A percentile compares a stretch with the other conserved stretches of the same genome.
Evolutionary conservation across 2,888 invertebrate genomes (phyloP).

Genomic region (Megaustenia siamemsis): DNA sequence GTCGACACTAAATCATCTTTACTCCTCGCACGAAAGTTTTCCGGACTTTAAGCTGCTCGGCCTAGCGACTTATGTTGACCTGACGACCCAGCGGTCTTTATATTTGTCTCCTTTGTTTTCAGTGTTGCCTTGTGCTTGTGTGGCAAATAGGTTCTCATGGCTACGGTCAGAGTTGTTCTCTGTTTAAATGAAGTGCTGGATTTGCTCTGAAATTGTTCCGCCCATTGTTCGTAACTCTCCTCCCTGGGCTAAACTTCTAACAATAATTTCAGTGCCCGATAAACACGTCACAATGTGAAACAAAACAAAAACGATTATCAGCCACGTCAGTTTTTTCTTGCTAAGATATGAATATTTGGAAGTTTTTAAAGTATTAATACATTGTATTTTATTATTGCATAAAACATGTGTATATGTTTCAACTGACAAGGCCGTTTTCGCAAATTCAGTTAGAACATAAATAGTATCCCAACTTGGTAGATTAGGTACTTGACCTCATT

Average conservation of each 20-base stretch:
- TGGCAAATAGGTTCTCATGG: background rate
- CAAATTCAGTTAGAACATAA: no score
- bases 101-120: slow-evolving; percentile 13
- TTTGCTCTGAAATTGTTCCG: slow-evolving; percentile 18
- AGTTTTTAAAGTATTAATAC: no score
- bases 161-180: background rate
- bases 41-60: background rate
- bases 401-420: no score
- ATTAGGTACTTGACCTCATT: no score
- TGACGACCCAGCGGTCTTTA: background rate
- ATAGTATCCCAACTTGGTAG: no score
- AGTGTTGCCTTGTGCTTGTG: slow-evolving; percentile 2
- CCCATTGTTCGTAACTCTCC: background rate
- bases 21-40: background rate
- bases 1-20: slow-evolving; percentile 5
- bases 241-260: slow-evolving; percentile 20
- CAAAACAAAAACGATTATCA: background rate
- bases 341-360: no score
- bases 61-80: background rate
- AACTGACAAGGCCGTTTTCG: no score
- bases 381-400: no score
- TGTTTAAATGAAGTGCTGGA: background rate
- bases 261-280: background rate
- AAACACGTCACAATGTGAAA: no score
- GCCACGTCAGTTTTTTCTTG: no score